Base-by-base conservation (phyloP, 23 tunicate species). In the Pegea sp. region DNA sequence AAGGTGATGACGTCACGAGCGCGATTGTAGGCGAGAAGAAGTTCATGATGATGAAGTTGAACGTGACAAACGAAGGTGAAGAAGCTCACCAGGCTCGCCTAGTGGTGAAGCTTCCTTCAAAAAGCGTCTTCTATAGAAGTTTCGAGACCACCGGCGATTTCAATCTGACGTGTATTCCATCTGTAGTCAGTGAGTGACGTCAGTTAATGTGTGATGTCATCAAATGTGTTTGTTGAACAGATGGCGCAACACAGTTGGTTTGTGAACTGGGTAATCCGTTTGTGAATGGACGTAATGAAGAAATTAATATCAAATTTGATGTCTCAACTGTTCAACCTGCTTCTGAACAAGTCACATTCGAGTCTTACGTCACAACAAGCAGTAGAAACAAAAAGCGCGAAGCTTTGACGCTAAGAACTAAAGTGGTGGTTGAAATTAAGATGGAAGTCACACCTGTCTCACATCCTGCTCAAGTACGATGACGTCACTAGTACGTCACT, bases 181-280 rank as follows among this genome's bases (percentile, higher is more conserved):
- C 46, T 38, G 16, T 16, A 38, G 46, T 11, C n/a, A 8, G 46
- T 16, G 46, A 8, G 11, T 11, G 46, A 11, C 13, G 11, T 38
- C 46, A 38, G 46, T 8, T 38, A 38, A 16, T 38, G 11, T 38
- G 11, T 38, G 16, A 8, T 16, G 16, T 8, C 13, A 11, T 38
- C 16, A 8, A 8, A 8, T 38, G 11, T 38, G 16, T 38, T 38
- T 38, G 46, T n/a, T n/a, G n/a, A n/a, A n/a, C n/a, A n/a, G n/a
- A 8, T 13, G 64, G 48, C 3, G 34, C 76, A 31, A 54, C 72
- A 3, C 63, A 52, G 28, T 44, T 84, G 24, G 21, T 22, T 31
- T 84, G 95, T 62, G 18, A 33, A n/a, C 48, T 74, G 57, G 95
- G 95, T 4, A 84, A 84, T 30, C 95, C 95, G 0, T 84, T 69